Percentiles rank a stretch among this genome's conserved stretches.
Evolutionary conservation across 2,113 vertebrate genomes (phyloP).

Genomic region (Paradisaea rubra): DNA sequence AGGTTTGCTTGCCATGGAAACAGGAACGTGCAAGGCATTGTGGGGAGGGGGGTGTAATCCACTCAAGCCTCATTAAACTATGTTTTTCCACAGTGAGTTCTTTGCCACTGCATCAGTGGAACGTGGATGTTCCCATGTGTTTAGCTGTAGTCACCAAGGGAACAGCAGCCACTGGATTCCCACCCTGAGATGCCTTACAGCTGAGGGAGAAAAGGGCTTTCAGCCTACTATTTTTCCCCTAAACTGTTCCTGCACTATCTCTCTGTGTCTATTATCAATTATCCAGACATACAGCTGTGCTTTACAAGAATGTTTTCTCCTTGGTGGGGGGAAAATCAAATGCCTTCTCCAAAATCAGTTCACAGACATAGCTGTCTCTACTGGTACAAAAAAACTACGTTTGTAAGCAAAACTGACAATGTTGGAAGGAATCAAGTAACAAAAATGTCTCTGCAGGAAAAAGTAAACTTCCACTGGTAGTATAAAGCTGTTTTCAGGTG

Average conservation of each 20-base stretch:
- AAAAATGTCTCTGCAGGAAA: background rate
- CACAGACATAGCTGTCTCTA: background rate
- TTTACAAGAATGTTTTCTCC: background rate
- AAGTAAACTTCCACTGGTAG: background rate
- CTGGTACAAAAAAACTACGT: background rate
- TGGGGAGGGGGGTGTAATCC: background rate
- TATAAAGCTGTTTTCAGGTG: background rate
- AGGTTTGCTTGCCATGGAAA: background rate
- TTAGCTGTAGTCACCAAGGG: background rate
- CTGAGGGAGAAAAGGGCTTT: background rate
- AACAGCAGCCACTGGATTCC: background rate
- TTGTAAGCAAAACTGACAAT: background rate
- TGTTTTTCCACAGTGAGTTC: background rate
- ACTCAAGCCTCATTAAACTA: background rate
- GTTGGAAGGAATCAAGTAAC: background rate
- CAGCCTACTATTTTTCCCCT: background rate
- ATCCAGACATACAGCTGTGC: background rate
- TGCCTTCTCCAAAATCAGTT: background rate
- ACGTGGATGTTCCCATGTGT: accelerated
- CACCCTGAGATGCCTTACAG: background rate
- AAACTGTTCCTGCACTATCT: background rate
- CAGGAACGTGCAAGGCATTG: background rate
- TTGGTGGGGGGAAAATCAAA: background rate
- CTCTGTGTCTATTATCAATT: background rate
- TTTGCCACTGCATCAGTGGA: background rate